Percentiles rank a stretch among this genome's conserved stretches.
Evolutionary conservation across 2,797 vertebrate genomes (phyloP).

Genomic region (Brachymystax lenok): DNA sequence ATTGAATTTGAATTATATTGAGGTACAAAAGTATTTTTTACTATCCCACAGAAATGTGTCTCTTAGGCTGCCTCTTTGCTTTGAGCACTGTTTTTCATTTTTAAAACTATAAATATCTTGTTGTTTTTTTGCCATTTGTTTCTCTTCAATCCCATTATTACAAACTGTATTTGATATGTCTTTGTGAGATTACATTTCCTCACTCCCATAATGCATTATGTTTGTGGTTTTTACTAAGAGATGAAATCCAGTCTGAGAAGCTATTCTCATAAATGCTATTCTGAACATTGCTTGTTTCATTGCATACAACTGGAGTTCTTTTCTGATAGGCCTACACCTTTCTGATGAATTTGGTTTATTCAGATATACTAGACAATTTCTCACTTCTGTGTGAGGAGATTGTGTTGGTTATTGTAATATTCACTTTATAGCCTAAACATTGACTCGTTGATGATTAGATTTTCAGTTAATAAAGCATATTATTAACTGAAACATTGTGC

Average conservation of each 20-base stretch:
- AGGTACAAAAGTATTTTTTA: not conserved
- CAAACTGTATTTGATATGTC: conserved; percentile 41
- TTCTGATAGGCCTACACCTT: conserved; percentile 6
- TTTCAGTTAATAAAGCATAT: not conserved
- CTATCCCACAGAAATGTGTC: conserved; percentile 8
- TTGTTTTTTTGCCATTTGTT: conserved; percentile 28
- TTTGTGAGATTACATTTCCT: conserved; percentile 39
- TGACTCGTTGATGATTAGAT: not conserved
- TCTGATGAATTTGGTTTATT: conserved; percentile 18
- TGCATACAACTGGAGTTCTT: not conserved
- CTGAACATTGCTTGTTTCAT: not conserved
- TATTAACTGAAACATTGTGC: too few relatives aligned
- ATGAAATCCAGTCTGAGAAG: conserved; percentile 42
- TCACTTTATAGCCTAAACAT: not conserved
- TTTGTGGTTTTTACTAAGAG: conserved; percentile 27
- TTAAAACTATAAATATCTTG: conserved; percentile 41
- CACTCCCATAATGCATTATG: conserved; percentile 33
- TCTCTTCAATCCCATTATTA: conserved; percentile 33
- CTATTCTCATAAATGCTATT: conserved; percentile 33
- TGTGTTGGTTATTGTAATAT: not conserved
- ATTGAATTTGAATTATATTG: conserved; percentile 20
- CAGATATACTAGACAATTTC: not conserved
- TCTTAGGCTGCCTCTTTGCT: conserved; percentile 33
- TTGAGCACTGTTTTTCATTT: conserved; percentile 33
- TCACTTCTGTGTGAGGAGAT: not conserved